These are phyloP conservation scores for Thalassophryne amazonica DNA, from an alignment of 2,797 vertebrate species.

Conservation along the genomic window DNA sequence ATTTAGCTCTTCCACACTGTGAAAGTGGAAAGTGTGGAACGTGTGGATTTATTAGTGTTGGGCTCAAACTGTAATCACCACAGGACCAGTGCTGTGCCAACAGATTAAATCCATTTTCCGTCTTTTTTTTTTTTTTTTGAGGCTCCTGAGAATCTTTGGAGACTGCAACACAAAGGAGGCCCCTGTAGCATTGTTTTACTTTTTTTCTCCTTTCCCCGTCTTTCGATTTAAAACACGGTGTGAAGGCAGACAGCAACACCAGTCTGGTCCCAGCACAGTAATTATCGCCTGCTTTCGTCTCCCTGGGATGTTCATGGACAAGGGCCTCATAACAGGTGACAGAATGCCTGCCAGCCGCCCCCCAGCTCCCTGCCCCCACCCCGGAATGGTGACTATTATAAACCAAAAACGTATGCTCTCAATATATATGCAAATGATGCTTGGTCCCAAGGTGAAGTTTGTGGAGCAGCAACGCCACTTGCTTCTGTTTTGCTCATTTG, in stretches of 20 bases:
- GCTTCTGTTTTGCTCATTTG: constrained; percentile 82
- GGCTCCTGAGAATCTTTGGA: constrained; percentile 30
- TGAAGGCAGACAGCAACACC: constrained; percentile 60
- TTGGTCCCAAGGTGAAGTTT: constrained; percentile 81
- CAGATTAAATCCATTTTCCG: constrained; percentile 53
- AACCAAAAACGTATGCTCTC: constrained; percentile 88
- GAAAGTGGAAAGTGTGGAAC: constrained; percentile 56
- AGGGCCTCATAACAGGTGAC: constrained; percentile 80
- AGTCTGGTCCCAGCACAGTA: constrained; percentile 71
- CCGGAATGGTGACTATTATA: constrained; percentile 79
- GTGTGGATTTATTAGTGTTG: constrained; percentile 59
- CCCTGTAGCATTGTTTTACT: constrained; percentile 52
- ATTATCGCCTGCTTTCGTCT: constrained; percentile 78
- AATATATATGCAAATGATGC: constrained; percentile 91
- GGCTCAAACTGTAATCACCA: constrained; percentile 57
- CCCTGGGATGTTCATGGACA: constrained; percentile 74
- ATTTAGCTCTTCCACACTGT: constrained; percentile 42
- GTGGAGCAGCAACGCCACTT: constrained; percentile 66
- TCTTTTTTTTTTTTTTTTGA: constrained; percentile 37
- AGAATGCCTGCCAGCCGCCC: constrained; percentile 74
- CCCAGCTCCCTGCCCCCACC: constrained; percentile 62
- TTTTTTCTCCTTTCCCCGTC: too few species aligned
- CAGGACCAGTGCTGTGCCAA: constrained; percentile 48
- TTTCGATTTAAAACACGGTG: constrained; percentile 58
- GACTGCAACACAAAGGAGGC: constrained; percentile 35